These are phyloP conservation scores for Mellilla xanthometata DNA, from an alignment of 2,888 invertebrate species.

Conservation along the genomic window DNA sequence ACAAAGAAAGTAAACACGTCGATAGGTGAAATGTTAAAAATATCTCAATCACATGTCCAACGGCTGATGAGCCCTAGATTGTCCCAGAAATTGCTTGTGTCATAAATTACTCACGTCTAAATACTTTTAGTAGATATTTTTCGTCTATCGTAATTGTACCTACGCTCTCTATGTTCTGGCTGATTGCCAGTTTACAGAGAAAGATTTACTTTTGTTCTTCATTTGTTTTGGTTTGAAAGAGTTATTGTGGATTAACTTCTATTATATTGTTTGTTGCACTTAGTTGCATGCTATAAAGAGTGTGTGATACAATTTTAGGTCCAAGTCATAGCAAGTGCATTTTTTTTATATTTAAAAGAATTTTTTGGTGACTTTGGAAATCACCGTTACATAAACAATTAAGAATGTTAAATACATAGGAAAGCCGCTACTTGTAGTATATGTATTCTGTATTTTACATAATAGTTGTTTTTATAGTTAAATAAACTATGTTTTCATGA, in stretches of 20 bases:
- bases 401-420: too few species aligned
- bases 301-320: too few species aligned
- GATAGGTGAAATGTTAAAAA: slow-evolving; percentile 3
- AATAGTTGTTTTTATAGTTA: too few species aligned
- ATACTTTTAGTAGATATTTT: slow-evolving; percentile 7
- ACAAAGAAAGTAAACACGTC: neutral
- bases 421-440: too few species aligned
- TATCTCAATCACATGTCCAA: neutral
- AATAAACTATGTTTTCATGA: too few species aligned
- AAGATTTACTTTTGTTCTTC: slow-evolving; percentile 4
- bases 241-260: neutral
- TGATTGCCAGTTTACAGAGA: slow-evolving; percentile 7
- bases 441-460: too few species aligned
- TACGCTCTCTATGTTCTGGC: slow-evolving; percentile 14
- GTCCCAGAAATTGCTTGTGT: slow-evolving; percentile 13
- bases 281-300: neutral
- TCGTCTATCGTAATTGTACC: slow-evolving; percentile 15
- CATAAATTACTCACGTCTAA: slow-evolving; percentile 18
- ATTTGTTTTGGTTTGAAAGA: slow-evolving; percentile 8
- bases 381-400: too few species aligned
- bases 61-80: slow-evolving; percentile 9
- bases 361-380: too few species aligned
- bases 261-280: slow-evolving; percentile 7
- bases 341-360: too few species aligned
- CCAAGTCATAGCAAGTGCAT: too few species aligned